These are phyloP conservation scores for Melanogrammus aeglefinus DNA, from an alignment of 2,797 vertebrate genomes.

Conservation along the genomic window DNA sequence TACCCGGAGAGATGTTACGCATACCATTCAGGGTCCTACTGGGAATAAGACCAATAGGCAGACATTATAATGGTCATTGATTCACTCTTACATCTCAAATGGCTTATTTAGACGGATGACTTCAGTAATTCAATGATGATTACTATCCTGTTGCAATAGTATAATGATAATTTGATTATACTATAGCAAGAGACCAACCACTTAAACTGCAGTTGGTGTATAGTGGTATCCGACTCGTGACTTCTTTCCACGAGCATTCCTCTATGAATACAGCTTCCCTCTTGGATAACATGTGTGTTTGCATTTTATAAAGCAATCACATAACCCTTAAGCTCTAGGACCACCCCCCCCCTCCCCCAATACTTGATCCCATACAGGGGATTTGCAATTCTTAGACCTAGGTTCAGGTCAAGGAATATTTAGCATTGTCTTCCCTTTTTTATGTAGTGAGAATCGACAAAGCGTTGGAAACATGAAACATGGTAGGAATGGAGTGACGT, in stretches of 20 bases:
- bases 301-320: conserved; percentile 35
- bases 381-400: conserved; percentile 1
- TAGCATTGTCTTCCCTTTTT: neutral
- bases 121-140: neutral
- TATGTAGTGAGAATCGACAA: neutral
- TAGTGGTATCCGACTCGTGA: neutral
- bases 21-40: neutral
- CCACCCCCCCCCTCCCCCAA: conserved; percentile 13
- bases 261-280: neutral
- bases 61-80: neutral
- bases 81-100: neutral
- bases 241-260: conserved; percentile 21
- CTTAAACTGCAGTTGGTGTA: neutral
- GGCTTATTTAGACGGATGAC: neutral
- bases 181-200: neutral
- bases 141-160: neutral
- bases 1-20: neutral
- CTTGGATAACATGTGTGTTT: conserved; percentile 28
- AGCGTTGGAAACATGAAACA: neutral
- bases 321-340: conserved; percentile 31
- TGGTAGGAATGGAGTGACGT: neutral
- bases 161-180: neutral
- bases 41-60: neutral
- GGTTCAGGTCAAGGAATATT: neutral
- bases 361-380: neutral